Evolutionary conservation across 2,113 vertebrate genomes (phyloP), one percentile per base, ranked within the genome.

Genomic region (Eleginops maclovinus): DNA sequence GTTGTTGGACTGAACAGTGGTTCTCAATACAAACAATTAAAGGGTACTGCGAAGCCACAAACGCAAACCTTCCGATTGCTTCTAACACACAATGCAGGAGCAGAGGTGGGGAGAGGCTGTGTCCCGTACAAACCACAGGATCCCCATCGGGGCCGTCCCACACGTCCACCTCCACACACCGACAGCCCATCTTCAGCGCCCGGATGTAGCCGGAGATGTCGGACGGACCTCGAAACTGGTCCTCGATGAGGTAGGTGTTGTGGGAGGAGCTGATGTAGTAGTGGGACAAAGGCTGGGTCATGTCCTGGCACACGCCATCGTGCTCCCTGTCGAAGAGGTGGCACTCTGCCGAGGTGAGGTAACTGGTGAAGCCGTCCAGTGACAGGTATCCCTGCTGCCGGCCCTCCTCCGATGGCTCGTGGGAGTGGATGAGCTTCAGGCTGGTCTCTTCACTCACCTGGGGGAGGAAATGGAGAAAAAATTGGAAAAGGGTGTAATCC

Each of bases 221-320:
- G 0, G 97, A 96, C 36, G 96, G 97, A 40, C 97, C 97, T 60
- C 94, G 94, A 77, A 97, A 96, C 87, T 99, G 97, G 91, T 98
- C 97, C 91, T 98, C 96, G 71, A 97, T 98, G 92, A 99, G 95
- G 93, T 98, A 98, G 0, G 97, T 98, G 75, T 98, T 98, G 89
- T 99, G 97, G 87, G 97, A 99, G 47, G 97, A 95, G 87, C 96
- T 98, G 91, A 99, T 97, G 89, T 96, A 99, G 89, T 99, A 99
- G 93, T 99, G 97, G 75, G 97, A 97, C 82, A 99, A 84, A 41
- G 97, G 96, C 22, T 97, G 97, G 73, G 92, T 94, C 97, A 99
- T 99, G 86, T 98, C 97, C 89, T 99, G 97, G 77, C 96, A 98
- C 65, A 99, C 95, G 4, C 90, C 92, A 92, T 95, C 94, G 50